Percentiles rank a stretch among this genome's conserved stretches.
Conservation (phyloP, 2,797 vertebrate species). For the Cynopterus sphinx region DNA sequence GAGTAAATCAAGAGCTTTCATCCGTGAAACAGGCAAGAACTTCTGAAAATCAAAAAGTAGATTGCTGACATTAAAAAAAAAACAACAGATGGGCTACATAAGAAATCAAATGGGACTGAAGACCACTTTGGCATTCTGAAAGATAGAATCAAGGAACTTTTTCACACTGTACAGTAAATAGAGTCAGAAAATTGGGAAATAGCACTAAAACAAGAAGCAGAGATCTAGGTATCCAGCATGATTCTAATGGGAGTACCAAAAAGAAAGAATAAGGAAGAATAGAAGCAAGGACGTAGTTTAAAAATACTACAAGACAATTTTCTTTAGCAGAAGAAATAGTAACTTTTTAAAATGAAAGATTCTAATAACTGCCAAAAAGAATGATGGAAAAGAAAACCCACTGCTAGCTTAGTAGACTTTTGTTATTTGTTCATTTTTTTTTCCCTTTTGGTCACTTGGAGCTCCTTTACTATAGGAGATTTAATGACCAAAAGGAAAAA, state of each 20-base stretch:
- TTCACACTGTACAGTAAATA: not conserved
- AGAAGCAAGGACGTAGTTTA: not conserved
- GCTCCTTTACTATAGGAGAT: not conserved
- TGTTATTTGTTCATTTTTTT: not conserved
- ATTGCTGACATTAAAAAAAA: not conserved
- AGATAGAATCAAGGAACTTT: not conserved
- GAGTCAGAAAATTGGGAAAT: not conserved
- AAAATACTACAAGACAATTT: not conserved
- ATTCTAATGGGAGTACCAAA: not conserved
- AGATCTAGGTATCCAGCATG: not conserved
- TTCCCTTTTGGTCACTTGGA: not conserved
- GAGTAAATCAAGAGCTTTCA: not conserved
- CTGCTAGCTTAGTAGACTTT: not conserved
- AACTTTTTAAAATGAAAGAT: not conserved
- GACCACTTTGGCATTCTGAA: not conserved
- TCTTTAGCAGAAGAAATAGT: not conserved
- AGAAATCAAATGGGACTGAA: not conserved
- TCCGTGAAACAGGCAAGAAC: not conserved
- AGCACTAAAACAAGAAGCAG: not conserved
- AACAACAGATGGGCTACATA: not conserved
- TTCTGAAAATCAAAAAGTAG: slow-evolving; percentile 21
- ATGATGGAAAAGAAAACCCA: not conserved
- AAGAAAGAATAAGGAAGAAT: not conserved
- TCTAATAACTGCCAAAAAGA: not conserved
- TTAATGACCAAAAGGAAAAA: no score